Evolutionary conservation across 2,113 vertebrate species (phyloP).

Genomic region (Mesocricetus auratus): DNA sequence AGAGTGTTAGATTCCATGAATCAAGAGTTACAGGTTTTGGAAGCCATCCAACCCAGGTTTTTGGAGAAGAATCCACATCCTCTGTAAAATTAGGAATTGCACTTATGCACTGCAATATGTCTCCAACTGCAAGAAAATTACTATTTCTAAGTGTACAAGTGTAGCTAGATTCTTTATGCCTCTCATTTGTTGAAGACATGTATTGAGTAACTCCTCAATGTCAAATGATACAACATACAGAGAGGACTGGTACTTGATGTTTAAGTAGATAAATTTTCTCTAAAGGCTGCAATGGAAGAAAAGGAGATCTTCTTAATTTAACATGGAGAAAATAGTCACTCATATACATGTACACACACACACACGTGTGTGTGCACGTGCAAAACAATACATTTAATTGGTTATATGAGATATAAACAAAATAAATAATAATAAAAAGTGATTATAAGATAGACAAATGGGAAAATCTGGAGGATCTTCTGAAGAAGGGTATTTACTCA

Average conservation of each 20-base stretch:
- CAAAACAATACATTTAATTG: background rate
- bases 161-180: background rate
- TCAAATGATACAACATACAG: background rate
- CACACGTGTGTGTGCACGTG: too few relatives aligned
- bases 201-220: background rate
- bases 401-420: background rate
- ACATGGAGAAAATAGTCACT: background rate
- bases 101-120: background rate
- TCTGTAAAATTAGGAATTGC: too few relatives aligned
- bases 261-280: background rate
- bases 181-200: background rate
- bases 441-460: accelerated
- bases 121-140: background rate
- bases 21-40: too few relatives aligned
- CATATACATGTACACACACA: background rate
- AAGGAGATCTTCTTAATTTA: background rate
- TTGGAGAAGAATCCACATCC: too few relatives aligned
- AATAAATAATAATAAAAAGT: background rate
- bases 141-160: too few relatives aligned
- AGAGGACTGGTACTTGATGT: background rate
- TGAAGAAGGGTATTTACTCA: background rate
- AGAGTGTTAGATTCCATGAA: background rate
- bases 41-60: background rate
- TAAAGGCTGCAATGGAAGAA: background rate
- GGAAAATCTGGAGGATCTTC: background rate